A percentile compares a stretch with the other conserved stretches of the same genome.
phyloP scores from a whole-genome alignment of 1,140 invertebrate genomes.

The Drosophila mayri region DNA sequence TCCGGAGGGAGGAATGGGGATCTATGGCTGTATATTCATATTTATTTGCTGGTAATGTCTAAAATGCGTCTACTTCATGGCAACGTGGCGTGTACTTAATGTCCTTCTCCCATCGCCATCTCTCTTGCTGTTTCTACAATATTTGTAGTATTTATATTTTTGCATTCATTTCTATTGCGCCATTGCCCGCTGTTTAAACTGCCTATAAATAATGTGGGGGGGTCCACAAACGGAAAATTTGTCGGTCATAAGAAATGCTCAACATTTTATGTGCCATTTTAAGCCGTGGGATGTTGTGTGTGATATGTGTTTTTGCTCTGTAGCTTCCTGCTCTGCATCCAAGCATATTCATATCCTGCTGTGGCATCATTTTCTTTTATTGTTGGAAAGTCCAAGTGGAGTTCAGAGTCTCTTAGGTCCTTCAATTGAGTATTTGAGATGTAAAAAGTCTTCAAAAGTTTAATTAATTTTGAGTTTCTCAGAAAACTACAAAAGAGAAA shows the following conservation, averaged over 20 bases:
- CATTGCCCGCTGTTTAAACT: constrained; percentile 74
- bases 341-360: constrained; percentile 37
- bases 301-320: background rate
- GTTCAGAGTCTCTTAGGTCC: constrained; percentile 10
- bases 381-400: constrained; percentile 22
- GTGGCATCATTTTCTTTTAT: constrained; percentile 39
- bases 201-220: constrained; percentile 72
- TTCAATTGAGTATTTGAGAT: constrained; percentile 1
- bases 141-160: constrained; percentile 58
- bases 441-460: background rate
- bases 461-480: background rate
- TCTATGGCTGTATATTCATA: constrained; percentile 41
- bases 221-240: constrained; percentile 45
- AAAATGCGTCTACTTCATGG: constrained; percentile 67
- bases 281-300: constrained; percentile 33
- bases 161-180: constrained; percentile 62
- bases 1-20: background rate
- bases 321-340: constrained; percentile 27
- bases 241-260: constrained; percentile 52
- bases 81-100: constrained; percentile 67
- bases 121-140: background rate
- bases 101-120: constrained; percentile 20
- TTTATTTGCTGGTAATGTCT: constrained; percentile 73
- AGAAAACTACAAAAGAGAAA: background rate
- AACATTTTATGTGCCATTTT: constrained; percentile 65